Base-by-base conservation (phyloP, 1,140 invertebrate species). In the Bombus ignitus region DNA sequence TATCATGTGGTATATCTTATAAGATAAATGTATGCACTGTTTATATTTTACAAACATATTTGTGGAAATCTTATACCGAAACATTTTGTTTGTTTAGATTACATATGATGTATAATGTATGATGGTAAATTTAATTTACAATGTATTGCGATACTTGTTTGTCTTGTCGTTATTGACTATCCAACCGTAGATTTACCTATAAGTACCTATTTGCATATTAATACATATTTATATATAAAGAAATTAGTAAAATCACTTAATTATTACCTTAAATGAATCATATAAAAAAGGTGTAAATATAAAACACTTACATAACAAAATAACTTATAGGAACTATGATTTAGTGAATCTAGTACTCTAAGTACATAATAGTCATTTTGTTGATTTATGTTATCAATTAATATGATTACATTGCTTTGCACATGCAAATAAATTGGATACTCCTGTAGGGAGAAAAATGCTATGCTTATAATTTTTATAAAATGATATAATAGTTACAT, bases 311-410 rank as follows among this genome's bases (percentile, higher is more conserved):
- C 13, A 35, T 57, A 78, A 78, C 62, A 57, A 83, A 68, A 77
- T 39, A 83, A 42, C 37, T 77, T 42, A 57, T 3, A 70, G 6
- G 57, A 83, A 57, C 12, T 57, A 57, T 57, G 62, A 37, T 83
- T 75, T 62, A 75, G 4, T 47, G 47, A 83, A 28, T 78, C 3
- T 70, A 44, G 35, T 83, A 78, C 18, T 70, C 3, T 44, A 79
- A 9, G 22, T 71, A 79, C 39, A 47, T 62, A 71, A 72, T 71
- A 79, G 44, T 57, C 25, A 71, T 35, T 28, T 77, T 53, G 25
- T 59, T 53, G n/a, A 81, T 81, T 8, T 74, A 75, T 81, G 44
- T 22, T 42, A 68, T 47, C 37, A 68, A 86, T 89, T 89, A 89
- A 89, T 53, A 87, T 77, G 44, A 81, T 83, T 62, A 72, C 15